phyloP scores from a whole-genome alignment of 2,888 invertebrate species.

The Neelides folsomi region DNA sequence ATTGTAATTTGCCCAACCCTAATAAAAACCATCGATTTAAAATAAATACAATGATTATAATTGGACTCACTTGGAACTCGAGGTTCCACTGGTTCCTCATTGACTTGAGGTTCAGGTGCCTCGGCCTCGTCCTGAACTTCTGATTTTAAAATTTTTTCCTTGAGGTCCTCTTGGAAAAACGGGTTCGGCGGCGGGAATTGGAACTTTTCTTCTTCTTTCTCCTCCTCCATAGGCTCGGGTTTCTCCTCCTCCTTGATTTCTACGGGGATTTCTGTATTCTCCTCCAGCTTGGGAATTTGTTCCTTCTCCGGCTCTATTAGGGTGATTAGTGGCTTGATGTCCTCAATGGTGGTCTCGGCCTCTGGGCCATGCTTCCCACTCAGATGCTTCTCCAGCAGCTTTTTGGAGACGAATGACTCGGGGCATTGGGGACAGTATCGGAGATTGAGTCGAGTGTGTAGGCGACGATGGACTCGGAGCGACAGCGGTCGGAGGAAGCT shows the following conservation, averaged over 20 bases:
- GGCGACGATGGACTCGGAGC: conserved; percentile 68
- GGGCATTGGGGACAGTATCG: conserved; percentile 54
- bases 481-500: conserved; percentile 62
- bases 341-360: conserved; percentile 12
- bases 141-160: no score
- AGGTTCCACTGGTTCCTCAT: no score
- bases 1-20: no score
- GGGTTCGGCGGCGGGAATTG: no score
- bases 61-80: no score
- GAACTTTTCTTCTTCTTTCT: background rate
- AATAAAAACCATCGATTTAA: no score
- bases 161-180: no score
- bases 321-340: no score
- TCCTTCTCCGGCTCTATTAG: conserved; percentile 18
- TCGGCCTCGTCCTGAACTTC: no score
- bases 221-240: background rate
- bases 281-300: conserved; percentile 14
- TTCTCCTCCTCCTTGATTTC: background rate
- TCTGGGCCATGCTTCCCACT: conserved; percentile 25
- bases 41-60: no score
- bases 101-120: no score
- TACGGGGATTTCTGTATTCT: background rate
- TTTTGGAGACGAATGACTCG: conserved; percentile 68
- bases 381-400: conserved; percentile 57
- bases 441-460: conserved; percentile 57